These are phyloP conservation scores for Mamestra brassicae DNA, from an alignment of 2,888 invertebrate genomes.

Conservation along the genomic window DNA sequence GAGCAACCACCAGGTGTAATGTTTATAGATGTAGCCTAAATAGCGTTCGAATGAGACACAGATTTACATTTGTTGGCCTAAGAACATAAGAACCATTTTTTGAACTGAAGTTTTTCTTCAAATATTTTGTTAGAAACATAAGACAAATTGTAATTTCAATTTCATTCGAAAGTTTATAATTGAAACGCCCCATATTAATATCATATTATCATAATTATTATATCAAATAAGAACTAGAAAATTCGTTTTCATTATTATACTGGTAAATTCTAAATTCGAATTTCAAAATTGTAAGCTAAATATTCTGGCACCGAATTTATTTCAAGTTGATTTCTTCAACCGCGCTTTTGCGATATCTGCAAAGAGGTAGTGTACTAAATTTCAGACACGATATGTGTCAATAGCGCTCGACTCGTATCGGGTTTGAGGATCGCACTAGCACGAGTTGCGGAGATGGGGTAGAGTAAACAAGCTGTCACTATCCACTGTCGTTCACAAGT, in stretches of 20 bases:
- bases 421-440: conserved; percentile 45
- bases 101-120: background rate
- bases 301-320: conserved; percentile 23
- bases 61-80: conserved; percentile 52
- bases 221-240: conserved; percentile 42
- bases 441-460: conserved; percentile 19
- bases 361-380: conserved; percentile 23
- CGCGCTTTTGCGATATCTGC: conserved; percentile 15
- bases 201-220: conserved; percentile 10
- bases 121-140: background rate
- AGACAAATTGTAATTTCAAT: background rate
- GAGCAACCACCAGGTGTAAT: conserved; percentile 75
- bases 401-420: conserved; percentile 54
- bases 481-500: conserved; percentile 37
- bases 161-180: conserved; percentile 46
- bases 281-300: conserved; percentile 1
- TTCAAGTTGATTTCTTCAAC: conserved; percentile 27
- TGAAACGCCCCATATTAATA: conserved; percentile 23
- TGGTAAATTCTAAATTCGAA: conserved; percentile 18
- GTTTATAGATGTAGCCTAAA: conserved; percentile 68
- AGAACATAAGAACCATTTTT: conserved; percentile 58
- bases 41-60: conserved; percentile 58
- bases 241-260: conserved; percentile 33
- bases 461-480: conserved; percentile 58
- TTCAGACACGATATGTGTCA: conserved; percentile 59